phyloP scores from a whole-genome alignment of 2,113 vertebrate genomes.

The Rhinichthys klamathensis region DNA sequence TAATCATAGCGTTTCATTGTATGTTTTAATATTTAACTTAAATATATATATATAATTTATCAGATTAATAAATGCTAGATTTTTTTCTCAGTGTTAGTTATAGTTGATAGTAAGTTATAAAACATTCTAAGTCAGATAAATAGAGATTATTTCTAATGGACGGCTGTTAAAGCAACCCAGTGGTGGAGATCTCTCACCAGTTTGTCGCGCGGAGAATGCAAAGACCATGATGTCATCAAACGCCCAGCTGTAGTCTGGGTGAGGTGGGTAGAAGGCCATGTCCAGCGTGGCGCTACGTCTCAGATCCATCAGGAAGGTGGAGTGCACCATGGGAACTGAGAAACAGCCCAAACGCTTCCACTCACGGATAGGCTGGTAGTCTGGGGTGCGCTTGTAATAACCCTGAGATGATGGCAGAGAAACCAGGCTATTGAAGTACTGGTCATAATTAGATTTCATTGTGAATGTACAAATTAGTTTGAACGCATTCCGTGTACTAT shows the following conservation, averaged over 20 bases:
- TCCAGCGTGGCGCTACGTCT: conserved; percentile 82
- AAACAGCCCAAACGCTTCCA: conserved; percentile 93
- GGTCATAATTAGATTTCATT: background rate
- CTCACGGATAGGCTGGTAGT: conserved; percentile 91
- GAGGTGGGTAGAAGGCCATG: conserved; percentile 88
- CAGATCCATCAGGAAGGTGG: conserved; percentile 92
- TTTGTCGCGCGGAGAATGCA: conserved; percentile 91
- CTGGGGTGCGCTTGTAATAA: conserved; percentile 91
- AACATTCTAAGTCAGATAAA: background rate
- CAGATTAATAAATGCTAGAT: background rate
- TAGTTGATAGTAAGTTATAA: background rate
- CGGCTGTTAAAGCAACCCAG: background rate
- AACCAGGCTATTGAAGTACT: background rate
- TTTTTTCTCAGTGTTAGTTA: background rate
- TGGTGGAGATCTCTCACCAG: conserved; percentile 75
- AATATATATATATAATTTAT: background rate
- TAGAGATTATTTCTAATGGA: background rate
- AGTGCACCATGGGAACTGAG: conserved; percentile 94
- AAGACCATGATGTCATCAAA: conserved; percentile 99
- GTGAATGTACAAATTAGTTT: background rate
- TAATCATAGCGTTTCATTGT: background rate
- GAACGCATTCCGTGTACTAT: background rate
- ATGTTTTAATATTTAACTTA: conserved; percentile 1
- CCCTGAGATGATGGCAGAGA: conserved; percentile 74
- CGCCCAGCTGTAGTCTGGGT: conserved; percentile 93